Percentiles rank a stretch among this genome's conserved stretches.
Evolutionary conservation across 2,113 vertebrate genomes (phyloP).

Genomic region (Gasterosteus aculeatus): DNA sequence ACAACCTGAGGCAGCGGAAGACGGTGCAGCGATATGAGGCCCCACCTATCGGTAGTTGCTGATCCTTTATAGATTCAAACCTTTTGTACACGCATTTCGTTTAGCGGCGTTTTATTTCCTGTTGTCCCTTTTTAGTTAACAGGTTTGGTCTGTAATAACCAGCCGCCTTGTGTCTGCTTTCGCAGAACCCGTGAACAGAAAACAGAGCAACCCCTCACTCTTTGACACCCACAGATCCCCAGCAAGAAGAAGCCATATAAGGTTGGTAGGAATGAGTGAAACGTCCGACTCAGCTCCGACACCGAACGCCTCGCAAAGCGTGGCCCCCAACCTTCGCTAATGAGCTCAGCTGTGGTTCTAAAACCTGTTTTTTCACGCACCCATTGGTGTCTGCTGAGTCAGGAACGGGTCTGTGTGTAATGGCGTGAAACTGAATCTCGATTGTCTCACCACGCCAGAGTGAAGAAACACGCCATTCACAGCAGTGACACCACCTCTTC

Average conservation of each 20-base stretch:
- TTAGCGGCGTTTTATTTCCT: not conserved
- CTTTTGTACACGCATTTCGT: not conserved
- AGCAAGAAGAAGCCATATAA: constrained; percentile 98
- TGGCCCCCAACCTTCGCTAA: not conserved
- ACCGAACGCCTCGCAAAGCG: not conserved
- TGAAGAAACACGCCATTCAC: constrained; percentile 99
- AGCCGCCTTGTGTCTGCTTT: constrained; percentile 33
- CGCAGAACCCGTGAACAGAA: constrained; percentile 95
- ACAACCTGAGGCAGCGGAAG: constrained; percentile 97
- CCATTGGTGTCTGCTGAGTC: not conserved
- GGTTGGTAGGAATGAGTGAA: constrained; percentile 75
- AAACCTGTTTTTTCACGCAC: not conserved
- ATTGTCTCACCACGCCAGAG: constrained; percentile 76
- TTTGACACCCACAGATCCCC: constrained; percentile 98
- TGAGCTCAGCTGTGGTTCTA: not conserved
- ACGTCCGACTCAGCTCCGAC: not conserved
- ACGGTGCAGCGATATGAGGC: constrained; percentile 98
- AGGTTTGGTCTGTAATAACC: constrained; percentile 18
- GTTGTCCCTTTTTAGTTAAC: no score
- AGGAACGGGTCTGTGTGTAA: not conserved
- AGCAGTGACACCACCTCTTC: constrained; percentile 97
- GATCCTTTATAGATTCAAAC: not conserved
- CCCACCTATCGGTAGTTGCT: constrained; percentile 90
- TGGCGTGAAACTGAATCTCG: not conserved
- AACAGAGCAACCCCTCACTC: constrained; percentile 93